Conservation (phyloP, 2,888 invertebrate species). For the Apamea sordens region DNA sequence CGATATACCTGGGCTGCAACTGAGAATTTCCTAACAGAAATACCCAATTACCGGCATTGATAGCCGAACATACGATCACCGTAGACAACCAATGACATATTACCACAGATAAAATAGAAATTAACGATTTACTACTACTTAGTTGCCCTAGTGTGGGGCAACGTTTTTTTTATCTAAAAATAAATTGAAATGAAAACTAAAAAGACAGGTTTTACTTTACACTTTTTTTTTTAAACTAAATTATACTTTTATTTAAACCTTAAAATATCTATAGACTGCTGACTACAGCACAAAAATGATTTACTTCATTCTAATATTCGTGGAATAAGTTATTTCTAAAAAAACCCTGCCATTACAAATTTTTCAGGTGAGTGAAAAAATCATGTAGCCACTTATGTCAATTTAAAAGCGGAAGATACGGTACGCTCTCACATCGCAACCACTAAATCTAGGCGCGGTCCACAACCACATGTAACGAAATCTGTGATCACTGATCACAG, state of each 20-base stretch:
- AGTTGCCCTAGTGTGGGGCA: too few relatives aligned
- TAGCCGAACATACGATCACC: slow-evolving; percentile 33
- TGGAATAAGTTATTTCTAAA: background rate
- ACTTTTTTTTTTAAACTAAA: background rate
- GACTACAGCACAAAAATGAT: background rate
- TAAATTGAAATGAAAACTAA: background rate
- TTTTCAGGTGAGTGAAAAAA: too few relatives aligned
- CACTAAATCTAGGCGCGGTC: too few relatives aligned
- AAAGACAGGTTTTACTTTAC: background rate
- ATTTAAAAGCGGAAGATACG: too few relatives aligned
- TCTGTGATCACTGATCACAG: too few relatives aligned
- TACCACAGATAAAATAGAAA: slow-evolving; percentile 34
- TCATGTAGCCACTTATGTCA: too few relatives aligned
- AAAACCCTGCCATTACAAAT: too few relatives aligned
- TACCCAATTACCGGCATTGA: slow-evolving; percentile 52
- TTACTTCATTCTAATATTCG: too few relatives aligned
- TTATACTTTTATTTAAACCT: background rate
- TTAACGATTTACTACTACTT: background rate
- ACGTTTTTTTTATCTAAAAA: too few relatives aligned
- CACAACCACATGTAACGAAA: too few relatives aligned
- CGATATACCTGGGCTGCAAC: slow-evolving; percentile 49
- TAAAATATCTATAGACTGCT: background rate
- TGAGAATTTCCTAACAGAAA: slow-evolving; percentile 57
- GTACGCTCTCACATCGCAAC: too few relatives aligned
- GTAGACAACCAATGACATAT: slow-evolving; percentile 28